These are phyloP conservation scores for Callipepla californica DNA, from an alignment of 2,113 vertebrate genomes.

Conservation along the genomic window DNA sequence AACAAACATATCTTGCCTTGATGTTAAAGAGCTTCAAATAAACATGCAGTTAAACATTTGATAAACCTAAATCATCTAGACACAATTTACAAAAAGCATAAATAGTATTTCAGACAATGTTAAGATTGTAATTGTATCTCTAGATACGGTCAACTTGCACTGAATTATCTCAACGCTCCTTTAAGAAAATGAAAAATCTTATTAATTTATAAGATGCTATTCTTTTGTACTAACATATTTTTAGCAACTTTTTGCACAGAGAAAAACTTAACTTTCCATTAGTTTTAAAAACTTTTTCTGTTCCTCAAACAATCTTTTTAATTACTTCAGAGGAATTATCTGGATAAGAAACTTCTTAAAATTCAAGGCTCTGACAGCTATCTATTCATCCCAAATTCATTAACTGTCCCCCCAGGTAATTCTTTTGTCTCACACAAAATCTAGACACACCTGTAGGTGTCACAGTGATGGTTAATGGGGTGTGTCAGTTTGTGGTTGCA, in stretches of 20 bases:
- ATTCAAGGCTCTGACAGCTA: background rate
- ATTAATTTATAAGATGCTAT: background rate
- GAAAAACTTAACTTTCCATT: background rate
- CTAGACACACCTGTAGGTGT: background rate
- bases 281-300: background rate
- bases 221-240: background rate
- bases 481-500: background rate
- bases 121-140: background rate
- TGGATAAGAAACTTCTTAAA: background rate
- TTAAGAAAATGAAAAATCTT: background rate
- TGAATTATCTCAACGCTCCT: background rate
- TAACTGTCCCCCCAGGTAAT: background rate
- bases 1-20: background rate
- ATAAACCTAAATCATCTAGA: background rate
- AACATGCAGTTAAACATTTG: background rate
- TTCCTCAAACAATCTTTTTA: background rate
- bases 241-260: background rate
- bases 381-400: background rate
- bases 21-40: background rate
- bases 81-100: background rate
- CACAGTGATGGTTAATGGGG: background rate
- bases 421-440: background rate
- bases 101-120: background rate
- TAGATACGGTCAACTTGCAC: background rate
- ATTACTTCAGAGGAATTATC: background rate